A percentile compares a stretch with the other conserved stretches of the same genome.
Conservation (phyloP, 2,888 invertebrate genomes). For the Danaus chrysippus region DNA sequence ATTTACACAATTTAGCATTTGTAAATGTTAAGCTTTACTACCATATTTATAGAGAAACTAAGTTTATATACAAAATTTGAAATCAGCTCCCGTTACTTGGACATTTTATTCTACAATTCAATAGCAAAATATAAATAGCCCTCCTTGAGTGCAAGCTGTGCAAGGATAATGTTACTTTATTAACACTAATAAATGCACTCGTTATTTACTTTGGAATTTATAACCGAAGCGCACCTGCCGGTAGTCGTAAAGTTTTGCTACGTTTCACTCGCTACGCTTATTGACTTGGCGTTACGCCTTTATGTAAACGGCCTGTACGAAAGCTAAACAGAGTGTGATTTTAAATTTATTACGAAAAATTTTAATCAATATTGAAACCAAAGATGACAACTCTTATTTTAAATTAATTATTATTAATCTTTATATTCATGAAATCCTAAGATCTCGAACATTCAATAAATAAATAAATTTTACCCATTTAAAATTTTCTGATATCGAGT, state of each 20-base stretch:
- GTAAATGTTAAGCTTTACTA: too few species aligned
- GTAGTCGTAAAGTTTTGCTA: conserved; percentile 57
- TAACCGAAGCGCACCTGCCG: conserved; percentile 56
- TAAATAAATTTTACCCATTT: too few species aligned
- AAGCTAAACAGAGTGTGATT: neutral
- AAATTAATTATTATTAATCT: too few species aligned
- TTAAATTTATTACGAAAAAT: neutral
- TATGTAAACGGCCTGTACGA: conserved; percentile 2
- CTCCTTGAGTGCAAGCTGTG: conserved; percentile 19
- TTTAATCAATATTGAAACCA: too few species aligned
- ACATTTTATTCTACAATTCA: conserved; percentile 15
- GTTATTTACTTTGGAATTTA: conserved; percentile 69
- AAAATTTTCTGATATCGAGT: too few species aligned
- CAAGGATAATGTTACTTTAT: conserved; percentile 44
- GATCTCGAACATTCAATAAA: too few species aligned
- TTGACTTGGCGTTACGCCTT: conserved; percentile 34
- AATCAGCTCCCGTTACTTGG: neutral
- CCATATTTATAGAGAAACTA: too few species aligned
- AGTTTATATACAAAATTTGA: neutral
- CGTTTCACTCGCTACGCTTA: conserved; percentile 41
- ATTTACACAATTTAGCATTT: too few species aligned
- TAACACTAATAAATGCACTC: conserved; percentile 68
- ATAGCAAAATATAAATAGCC: conserved; percentile 25
- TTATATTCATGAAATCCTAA: too few species aligned
- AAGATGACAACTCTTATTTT: too few species aligned